phyloP scores from a whole-genome alignment of 2,113 vertebrate genomes.

The Sphaerodactylus townsendi region DNA sequence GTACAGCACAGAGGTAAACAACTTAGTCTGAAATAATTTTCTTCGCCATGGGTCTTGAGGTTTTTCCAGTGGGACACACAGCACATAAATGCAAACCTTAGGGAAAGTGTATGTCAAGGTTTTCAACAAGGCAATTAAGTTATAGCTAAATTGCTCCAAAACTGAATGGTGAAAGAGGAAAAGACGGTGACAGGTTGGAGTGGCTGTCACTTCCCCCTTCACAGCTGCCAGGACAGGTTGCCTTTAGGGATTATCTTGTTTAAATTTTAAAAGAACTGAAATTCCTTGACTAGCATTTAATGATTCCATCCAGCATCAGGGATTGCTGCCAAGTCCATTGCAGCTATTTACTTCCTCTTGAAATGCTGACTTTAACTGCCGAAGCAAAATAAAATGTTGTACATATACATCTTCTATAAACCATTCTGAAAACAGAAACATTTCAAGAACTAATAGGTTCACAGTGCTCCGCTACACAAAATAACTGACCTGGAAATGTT shows the following conservation, averaged over 20 bases:
- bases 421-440: slow-evolving; percentile 25
- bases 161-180: slow-evolving; percentile 19
- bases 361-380: slow-evolving; percentile 26
- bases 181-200: neutral
- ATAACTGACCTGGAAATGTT: neutral
- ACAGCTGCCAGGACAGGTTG: slow-evolving; percentile 10
- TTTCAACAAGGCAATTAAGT: slow-evolving; percentile 26
- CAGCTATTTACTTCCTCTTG: slow-evolving; percentile 40
- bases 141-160: neutral
- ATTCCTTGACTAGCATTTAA: neutral
- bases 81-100: neutral
- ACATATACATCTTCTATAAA: slow-evolving; percentile 31
- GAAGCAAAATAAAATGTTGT: slow-evolving; percentile 18
- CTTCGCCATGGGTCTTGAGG: neutral
- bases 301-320: neutral
- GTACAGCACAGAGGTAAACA: neutral
- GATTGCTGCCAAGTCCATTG: neutral
- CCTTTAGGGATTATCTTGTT: neutral
- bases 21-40: neutral
- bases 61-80: neutral
- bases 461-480: neutral
- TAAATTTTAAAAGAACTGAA: slow-evolving; percentile 31
- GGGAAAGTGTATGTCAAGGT: neutral
- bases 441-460: neutral
- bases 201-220: neutral